Base-by-base conservation (phyloP, 2,888 invertebrate species). In the Pterobdella sp. region DNA sequence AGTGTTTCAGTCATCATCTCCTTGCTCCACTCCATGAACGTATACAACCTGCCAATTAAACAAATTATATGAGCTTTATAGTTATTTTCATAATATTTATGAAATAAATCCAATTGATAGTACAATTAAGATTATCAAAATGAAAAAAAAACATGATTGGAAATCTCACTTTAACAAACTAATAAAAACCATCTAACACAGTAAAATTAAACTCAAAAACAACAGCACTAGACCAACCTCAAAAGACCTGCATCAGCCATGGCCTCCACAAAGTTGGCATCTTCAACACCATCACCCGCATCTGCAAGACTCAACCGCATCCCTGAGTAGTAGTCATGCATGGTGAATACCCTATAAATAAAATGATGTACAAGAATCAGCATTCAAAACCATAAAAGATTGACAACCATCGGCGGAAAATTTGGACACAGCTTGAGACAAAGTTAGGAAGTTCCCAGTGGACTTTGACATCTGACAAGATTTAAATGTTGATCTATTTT, bases 1-100 rank as follows among this genome's bases (percentile, higher is more conserved):
- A 90, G 85, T 0, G 85, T 84, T 7, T 37, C 74, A 29, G 78
- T 78, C 0, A 82, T 49, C 77, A 81, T 81, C 73, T 95, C 96
- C 82, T 93, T 93, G 0, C 93, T 92, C 96, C 97, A 98, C 84
- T 97, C 96, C 78, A 97, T 90, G 79, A 94, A 93, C 0, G 93
- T 93, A 83, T 90, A 97, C 56, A 99, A 87, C 26, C 60, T 56
- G 60, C 22, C 49, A 22, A n/a, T n/a, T n/a, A n/a, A n/a, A n/a
- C n/a, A n/a, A n/a, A n/a, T n/a, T n/a, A n/a, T n/a, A n/a, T n/a
- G n/a, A n/a, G n/a, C n/a, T n/a, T n/a, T n/a, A n/a, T n/a, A n/a
- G n/a, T n/a, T n/a, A n/a, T n/a, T n/a, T n/a, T n/a, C n/a, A n/a
- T n/a, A n/a, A n/a, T n/a, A n/a, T n/a, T n/a, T n/a, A n/a, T n/a